Base-by-base conservation (phyloP, 1,140 invertebrate species). In the Sycobia sp. region DNA sequence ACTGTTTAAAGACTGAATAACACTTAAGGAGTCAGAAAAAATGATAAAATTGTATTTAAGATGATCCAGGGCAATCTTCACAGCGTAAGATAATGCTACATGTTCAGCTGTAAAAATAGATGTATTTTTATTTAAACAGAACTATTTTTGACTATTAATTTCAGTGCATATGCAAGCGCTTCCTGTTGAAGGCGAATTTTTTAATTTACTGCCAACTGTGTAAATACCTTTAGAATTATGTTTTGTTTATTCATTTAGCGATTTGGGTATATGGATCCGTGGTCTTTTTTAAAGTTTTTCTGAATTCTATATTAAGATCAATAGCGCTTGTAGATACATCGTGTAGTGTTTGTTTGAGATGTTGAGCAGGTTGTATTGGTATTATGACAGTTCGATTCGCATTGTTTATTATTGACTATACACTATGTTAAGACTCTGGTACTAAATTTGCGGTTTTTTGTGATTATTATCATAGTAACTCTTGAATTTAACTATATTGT, bases 91-190 rank as follows among this genome's bases (percentile, higher is more conserved):
- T 1, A 54, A 14, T 5, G 51, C 51, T 14, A n/a, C 11, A 23
- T 20, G 23, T 41, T 54, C 51, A 25, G 51, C 51, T 2, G 51
- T 54, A n/a, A 39, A 54, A 23, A 41, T 14, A n/a, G 51, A 54
- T 2, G 51, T 2, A n/a, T 14, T 20, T 23, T 22, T 38, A 9
- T 23, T 8, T n/a, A n/a, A 9, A 39, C 3, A n/a, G 18, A 4
- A 5, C 7, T 25, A 16, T 2, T 39, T 4, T 4, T 5, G 8
- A 39, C 14, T n/a, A n/a, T n/a, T n/a, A n/a, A n/a, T n/a, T n/a
- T n/a, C n/a, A n/a, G n/a, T n/a, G n/a, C n/a, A n/a, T 14, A 38
- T 23, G 34, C 54, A 38, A 10, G 18, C 32, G 9, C 1, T n/a
- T 7, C 9, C 10, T 8, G 54, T 5, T 20, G 16, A 4, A 1